phyloP scores from a whole-genome alignment of 2,797 vertebrate genomes.

The Nothura maculosa region DNA sequence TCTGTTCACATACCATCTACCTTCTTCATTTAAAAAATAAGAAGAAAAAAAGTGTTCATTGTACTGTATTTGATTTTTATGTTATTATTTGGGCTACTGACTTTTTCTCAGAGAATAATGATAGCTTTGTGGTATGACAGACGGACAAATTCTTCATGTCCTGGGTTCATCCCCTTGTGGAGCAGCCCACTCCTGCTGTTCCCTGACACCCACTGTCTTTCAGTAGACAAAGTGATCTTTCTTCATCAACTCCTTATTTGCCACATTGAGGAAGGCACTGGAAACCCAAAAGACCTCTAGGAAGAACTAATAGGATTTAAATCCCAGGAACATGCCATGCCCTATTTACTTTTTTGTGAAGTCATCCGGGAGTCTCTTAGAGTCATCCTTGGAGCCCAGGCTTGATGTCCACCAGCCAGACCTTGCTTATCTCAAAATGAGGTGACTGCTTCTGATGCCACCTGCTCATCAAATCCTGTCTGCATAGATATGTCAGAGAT shows the following conservation, averaged over 20 bases:
- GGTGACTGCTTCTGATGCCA: not conserved
- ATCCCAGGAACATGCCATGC: not conserved
- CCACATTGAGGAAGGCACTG: not conserved
- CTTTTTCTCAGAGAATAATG: not conserved
- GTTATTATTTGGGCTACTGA: not conserved
- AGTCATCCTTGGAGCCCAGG: not conserved
- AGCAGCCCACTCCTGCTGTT: not conserved
- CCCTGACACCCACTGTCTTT: not conserved
- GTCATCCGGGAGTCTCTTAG: not conserved
- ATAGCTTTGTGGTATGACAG: not conserved
- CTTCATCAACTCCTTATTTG: not conserved
- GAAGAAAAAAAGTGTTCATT: not conserved
- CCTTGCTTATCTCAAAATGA: not conserved
- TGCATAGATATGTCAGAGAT: fast-evolving
- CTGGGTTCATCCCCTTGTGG: not conserved
- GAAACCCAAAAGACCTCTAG: not conserved
- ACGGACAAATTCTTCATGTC: fast-evolving
- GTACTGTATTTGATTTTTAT: not conserved
- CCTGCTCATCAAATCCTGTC: not conserved
- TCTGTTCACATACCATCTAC: not conserved
- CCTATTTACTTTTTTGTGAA: not conserved
- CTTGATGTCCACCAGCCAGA: not conserved
- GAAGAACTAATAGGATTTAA: not conserved
- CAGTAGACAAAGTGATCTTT: not conserved
- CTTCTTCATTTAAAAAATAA: not conserved